These are phyloP conservation scores for Ascaphus truei DNA, from an alignment of 2,113 vertebrate genomes.

Conservation along the genomic window DNA sequence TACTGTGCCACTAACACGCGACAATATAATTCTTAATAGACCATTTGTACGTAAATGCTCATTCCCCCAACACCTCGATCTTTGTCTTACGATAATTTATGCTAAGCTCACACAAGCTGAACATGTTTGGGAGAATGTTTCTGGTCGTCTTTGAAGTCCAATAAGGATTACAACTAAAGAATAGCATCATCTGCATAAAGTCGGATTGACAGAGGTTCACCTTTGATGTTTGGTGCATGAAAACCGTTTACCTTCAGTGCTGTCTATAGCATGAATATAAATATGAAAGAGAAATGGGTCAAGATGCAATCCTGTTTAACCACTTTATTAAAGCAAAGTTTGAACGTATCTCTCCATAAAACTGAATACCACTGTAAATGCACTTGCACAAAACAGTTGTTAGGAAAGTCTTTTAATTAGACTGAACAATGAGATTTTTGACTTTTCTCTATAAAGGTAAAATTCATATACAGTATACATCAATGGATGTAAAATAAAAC, in stretches of 20 bases:
- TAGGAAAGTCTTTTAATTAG: background rate
- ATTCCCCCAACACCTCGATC: constrained; percentile 3
- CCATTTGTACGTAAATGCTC: constrained; percentile 10
- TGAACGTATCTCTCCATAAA: constrained; percentile 2
- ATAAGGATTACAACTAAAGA: constrained; percentile 32
- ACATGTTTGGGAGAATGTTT: constrained; percentile 32
- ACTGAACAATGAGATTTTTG: background rate
- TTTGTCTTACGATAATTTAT: constrained; percentile 34
- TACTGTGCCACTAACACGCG: constrained; percentile 16
- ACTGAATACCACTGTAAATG: too few relatives aligned
- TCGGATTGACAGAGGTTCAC: constrained; percentile 31
- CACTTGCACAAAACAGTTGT: background rate
- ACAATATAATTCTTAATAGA: constrained; percentile 5
- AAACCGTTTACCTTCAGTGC: constrained; percentile 30
- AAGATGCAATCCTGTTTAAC: constrained; percentile 17
- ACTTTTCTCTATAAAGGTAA: background rate
- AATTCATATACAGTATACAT: too few relatives aligned
- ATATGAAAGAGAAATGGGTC: constrained; percentile 10
- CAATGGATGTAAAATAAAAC: too few relatives aligned
- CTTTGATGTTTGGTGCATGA: constrained; percentile 32
- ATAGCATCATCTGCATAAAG: constrained; percentile 32
- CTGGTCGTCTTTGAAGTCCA: constrained; percentile 31
- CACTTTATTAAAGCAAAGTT: constrained; percentile 11
- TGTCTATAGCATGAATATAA: constrained; percentile 25
- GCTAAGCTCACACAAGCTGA: constrained; percentile 30